Percentiles rank a stretch among this genome's conserved stretches.
Evolutionary conservation across 2,113 vertebrate genomes (phyloP).

Genomic region (Catharus minimus): DNA sequence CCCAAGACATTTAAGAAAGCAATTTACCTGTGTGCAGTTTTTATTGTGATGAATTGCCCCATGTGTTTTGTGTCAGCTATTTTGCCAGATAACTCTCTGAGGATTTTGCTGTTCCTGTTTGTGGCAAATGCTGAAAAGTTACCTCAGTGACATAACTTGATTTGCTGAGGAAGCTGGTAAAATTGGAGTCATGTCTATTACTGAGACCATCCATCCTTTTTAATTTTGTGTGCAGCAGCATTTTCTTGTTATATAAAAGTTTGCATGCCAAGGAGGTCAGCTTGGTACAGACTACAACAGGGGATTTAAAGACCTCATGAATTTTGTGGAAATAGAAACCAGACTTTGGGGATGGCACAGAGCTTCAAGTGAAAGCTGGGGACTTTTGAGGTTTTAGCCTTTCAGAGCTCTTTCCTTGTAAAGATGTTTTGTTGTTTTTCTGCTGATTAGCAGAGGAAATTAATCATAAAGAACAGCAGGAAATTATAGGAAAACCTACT

Average conservation of each 20-base stretch:
- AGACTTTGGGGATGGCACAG: background rate
- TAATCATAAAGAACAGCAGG: background rate
- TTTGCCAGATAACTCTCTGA: background rate
- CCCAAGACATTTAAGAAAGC: background rate
- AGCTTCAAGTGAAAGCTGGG: background rate
- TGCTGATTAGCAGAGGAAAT: background rate
- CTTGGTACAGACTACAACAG: background rate
- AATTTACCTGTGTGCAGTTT: background rate
- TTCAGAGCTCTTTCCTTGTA: background rate
- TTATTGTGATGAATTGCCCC: background rate
- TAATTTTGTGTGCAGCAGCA: background rate
- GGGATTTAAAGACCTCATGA: background rate
- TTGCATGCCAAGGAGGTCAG: background rate
- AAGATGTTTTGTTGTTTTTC: background rate
- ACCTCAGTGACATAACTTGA: slow-evolving; percentile 18
- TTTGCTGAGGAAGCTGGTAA: slow-evolving; percentile 33
- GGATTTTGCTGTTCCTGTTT: slow-evolving; percentile 1
- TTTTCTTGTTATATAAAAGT: background rate
- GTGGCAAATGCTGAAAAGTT: slow-evolving; percentile 22
- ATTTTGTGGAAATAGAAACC: background rate
- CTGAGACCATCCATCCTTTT: background rate
- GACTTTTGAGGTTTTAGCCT: background rate
- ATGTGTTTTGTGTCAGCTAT: background rate
- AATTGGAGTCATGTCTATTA: background rate
- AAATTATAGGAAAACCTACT: background rate